Conservation (phyloP, 2,113 vertebrate genomes). For the Ondatra zibethicus region DNA sequence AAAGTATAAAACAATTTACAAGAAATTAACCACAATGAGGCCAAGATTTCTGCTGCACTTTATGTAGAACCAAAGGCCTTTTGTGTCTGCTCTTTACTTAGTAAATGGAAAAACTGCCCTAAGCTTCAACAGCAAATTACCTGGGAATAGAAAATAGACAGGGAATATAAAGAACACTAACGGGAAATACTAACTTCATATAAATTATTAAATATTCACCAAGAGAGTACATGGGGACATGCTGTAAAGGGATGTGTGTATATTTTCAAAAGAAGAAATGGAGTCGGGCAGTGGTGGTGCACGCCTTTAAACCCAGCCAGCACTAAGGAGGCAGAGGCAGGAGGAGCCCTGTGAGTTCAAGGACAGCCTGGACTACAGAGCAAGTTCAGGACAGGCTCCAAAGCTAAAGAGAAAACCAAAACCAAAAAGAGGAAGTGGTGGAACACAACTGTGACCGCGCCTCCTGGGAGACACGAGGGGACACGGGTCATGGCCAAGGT, state of each 20-base stretch:
- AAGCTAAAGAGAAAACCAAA: no score
- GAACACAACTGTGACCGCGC: background rate
- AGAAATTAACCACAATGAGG: constrained; percentile 6
- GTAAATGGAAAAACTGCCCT: background rate
- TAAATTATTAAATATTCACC: background rate
- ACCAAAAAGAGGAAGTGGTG: background rate
- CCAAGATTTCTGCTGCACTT: background rate
- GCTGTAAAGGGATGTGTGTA: background rate
- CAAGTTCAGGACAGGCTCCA: no score
- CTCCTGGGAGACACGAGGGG: background rate
- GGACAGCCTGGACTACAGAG: no score
- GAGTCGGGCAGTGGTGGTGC: no score
- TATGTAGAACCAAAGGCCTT: background rate
- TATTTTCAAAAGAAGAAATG: no score
- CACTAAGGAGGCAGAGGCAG: no score
- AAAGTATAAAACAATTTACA: background rate
- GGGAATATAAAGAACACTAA: background rate
- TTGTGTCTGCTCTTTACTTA: no score
- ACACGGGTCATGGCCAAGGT: background rate
- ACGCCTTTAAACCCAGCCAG: no score
- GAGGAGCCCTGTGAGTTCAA: no score
- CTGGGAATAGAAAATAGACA: background rate
- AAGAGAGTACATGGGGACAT: background rate
- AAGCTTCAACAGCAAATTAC: background rate
- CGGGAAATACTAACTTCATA: background rate